These are phyloP conservation scores for Drosophila ogumai DNA, from an alignment of 1,140 invertebrate genomes.

Conservation along the genomic window DNA sequence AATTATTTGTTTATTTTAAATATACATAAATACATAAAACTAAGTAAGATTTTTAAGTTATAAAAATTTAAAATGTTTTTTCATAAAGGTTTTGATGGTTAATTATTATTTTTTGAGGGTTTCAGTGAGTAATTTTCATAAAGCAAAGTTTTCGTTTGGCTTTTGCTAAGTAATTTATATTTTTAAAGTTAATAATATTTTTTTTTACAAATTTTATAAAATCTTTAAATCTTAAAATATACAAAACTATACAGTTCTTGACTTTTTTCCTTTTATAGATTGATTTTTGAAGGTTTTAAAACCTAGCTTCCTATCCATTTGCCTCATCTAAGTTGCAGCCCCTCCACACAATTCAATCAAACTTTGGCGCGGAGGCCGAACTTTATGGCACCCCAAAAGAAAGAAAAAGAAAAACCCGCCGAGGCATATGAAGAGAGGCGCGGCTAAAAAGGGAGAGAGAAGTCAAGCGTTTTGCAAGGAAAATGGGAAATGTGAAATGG, in stretches of 20 bases:
- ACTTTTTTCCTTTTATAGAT: background rate
- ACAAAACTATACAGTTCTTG: background rate
- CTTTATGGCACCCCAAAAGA: constrained; percentile 68
- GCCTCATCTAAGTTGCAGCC: background rate
- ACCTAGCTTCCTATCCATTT: background rate
- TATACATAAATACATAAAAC: too few species aligned
- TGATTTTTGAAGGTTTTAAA: constrained; percentile 1
- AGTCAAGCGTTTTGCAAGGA: constrained; percentile 73
- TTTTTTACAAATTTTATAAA: too few species aligned
- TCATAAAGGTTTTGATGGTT: background rate
- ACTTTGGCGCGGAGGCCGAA: constrained; percentile 53
- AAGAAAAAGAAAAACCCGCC: constrained; percentile 56
- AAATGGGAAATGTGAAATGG: constrained; percentile 66
- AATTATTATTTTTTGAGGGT: too few species aligned
- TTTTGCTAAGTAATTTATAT: background rate
- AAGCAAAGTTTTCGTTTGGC: too few species aligned
- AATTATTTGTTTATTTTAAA: background rate
- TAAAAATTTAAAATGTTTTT: background rate
- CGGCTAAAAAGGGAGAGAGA: constrained; percentile 37
- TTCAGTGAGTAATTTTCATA: too few species aligned
- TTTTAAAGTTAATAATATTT: too few species aligned
- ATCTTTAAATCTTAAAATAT: background rate
- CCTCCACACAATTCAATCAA: constrained; percentile 72
- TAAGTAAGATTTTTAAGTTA: background rate
- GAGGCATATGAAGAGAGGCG: constrained; percentile 56